Conservation (phyloP, 2,888 invertebrate species). For the Sycophila texana region DNA sequence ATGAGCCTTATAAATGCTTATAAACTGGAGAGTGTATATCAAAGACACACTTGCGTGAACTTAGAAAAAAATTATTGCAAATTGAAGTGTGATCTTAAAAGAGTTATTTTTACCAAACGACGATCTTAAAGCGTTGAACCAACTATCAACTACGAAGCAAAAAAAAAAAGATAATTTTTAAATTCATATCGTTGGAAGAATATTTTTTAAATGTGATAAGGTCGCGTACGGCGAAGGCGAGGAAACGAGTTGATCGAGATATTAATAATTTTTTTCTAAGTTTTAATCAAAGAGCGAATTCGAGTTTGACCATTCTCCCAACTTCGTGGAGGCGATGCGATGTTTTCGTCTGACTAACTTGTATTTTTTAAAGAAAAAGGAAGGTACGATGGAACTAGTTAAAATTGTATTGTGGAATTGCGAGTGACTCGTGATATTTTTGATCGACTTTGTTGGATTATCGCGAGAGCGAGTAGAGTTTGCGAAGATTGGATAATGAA, state of each 20-base stretch:
- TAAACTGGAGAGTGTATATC: neutral
- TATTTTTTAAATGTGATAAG: neutral
- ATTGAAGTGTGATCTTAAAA: neutral
- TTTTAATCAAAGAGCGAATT: neutral
- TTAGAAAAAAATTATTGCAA: constrained; percentile 1
- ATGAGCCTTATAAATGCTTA: constrained; percentile 3
- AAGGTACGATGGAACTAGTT: neutral
- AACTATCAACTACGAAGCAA: neutral
- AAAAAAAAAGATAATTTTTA: neutral
- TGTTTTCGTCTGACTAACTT: neutral
- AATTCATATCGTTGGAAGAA: neutral
- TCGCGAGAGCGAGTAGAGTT: constrained; percentile 5
- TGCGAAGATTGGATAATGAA: neutral
- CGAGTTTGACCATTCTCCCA: constrained; percentile 3
- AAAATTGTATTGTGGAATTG: constrained; percentile 12
- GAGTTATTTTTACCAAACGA: neutral
- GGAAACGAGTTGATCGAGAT: neutral
- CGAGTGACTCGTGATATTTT: constrained; percentile 14
- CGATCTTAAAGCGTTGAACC: neutral
- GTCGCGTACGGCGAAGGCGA: neutral
- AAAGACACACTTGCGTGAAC: constrained; percentile 2
- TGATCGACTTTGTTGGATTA: constrained; percentile 32
- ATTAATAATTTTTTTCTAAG: neutral
- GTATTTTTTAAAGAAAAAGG: constrained; percentile 3
- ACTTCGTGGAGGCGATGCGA: neutral